Evolutionary conservation across 2,888 invertebrate genomes (phyloP).

Genomic region (Tetropium fuscum): DNA sequence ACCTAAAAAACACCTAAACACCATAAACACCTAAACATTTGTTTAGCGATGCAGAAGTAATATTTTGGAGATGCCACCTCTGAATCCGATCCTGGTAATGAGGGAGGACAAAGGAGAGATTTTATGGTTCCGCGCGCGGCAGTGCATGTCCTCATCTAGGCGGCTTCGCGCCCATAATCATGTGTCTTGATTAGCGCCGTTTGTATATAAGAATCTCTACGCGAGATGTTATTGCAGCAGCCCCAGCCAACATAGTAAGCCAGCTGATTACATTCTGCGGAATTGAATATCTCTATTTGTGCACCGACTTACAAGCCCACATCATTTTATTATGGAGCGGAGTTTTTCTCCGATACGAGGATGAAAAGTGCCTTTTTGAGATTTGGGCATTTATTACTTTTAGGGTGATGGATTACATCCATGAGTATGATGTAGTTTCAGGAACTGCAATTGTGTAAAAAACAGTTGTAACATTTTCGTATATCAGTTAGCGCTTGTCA

Average conservation of each 20-base stretch:
- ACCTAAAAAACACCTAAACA: too few relatives aligned
- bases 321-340: conserved; percentile 34
- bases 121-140: conserved; percentile 58
- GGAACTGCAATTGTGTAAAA: too few relatives aligned
- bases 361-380: too few relatives aligned
- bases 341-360: background rate
- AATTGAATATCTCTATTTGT: conserved; percentile 51
- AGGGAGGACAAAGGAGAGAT: conserved; percentile 41
- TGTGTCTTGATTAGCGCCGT: conserved; percentile 67
- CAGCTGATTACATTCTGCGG: conserved; percentile 43
- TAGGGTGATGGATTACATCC: too few relatives aligned
- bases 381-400: too few relatives aligned
- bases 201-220: conserved; percentile 62
- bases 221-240: conserved; percentile 58
- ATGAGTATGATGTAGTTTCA: too few relatives aligned
- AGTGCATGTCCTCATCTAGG: conserved; percentile 58
- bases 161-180: conserved; percentile 63
- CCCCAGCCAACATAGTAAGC: conserved; percentile 42
- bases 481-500: too few relatives aligned
- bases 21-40: too few relatives aligned
- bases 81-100: conserved; percentile 15
- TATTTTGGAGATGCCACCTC: background rate
- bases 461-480: too few relatives aligned
- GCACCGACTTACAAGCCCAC: conserved; percentile 41
- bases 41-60: too few relatives aligned